Evolutionary conservation across 1,140 invertebrate genomes (phyloP).

Genomic region (Aethina tumida): DNA sequence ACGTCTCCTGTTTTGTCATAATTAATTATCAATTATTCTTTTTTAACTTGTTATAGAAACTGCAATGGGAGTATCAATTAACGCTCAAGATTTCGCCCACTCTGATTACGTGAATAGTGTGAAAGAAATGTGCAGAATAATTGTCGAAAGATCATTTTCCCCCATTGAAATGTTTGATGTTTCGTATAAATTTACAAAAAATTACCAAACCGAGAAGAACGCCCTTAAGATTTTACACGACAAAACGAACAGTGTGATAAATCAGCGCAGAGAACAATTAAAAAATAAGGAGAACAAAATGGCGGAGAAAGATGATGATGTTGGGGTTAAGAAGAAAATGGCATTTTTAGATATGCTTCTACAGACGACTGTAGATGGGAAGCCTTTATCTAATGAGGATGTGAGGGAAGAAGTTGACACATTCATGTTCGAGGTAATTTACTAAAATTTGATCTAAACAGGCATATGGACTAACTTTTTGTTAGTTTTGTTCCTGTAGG

Average conservation of each 20-base stretch:
- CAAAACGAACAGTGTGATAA: conserved; percentile 53
- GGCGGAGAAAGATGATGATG: conserved; percentile 13
- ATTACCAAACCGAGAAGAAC: conserved; percentile 33
- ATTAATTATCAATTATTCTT: too few relatives aligned
- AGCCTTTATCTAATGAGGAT: conserved; percentile 47
- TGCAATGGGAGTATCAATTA: conserved; percentile 57
- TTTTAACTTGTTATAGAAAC: too few relatives aligned
- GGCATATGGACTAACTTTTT: too few relatives aligned
- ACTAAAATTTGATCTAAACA: too few relatives aligned
- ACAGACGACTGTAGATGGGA: conserved; percentile 42
- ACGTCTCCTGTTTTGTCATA: too few relatives aligned
- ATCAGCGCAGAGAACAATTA: conserved; percentile 34
- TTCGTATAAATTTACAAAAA: conserved; percentile 22
- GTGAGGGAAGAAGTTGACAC: conserved; percentile 79
- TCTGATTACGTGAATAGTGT: conserved; percentile 66
- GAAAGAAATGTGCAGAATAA: conserved; percentile 40
- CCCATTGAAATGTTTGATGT: conserved; percentile 22
- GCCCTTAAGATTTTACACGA: conserved; percentile 53
- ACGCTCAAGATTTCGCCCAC: conserved; percentile 56
- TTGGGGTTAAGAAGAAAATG: conserved; percentile 42
- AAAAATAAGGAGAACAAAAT: conserved; percentile 2
- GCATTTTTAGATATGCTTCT: conserved; percentile 69
- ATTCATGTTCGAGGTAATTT: conserved; percentile 74
- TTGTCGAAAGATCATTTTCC: conserved; percentile 35
- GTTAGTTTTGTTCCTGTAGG: too few relatives aligned